Percentiles rank a stretch among this genome's conserved stretches.
Conservation (phyloP, 2,888 invertebrate species). For the Lysandra bellargus region DNA sequence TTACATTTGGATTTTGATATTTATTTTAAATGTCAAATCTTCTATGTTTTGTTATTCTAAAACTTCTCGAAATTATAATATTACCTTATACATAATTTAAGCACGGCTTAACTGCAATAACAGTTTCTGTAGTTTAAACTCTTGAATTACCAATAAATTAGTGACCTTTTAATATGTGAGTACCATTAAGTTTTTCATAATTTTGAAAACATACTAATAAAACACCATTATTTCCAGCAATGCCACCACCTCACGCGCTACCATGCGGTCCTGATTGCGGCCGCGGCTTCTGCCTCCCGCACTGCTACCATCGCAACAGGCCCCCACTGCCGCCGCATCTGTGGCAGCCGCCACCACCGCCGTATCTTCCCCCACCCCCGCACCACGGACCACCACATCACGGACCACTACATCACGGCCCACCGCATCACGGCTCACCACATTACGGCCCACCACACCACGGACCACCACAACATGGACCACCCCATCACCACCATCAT, state of each 20-base stretch:
- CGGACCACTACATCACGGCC: constrained; percentile 40
- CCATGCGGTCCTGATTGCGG: constrained; percentile 65
- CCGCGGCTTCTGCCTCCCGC: constrained; percentile 54
- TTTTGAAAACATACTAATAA: background rate
- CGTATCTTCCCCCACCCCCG: constrained; percentile 39
- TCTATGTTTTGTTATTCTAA: too few relatives aligned
- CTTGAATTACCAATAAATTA: too few relatives aligned
- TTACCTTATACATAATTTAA: too few relatives aligned
- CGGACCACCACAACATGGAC: constrained; percentile 40
- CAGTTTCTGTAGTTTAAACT: too few relatives aligned
- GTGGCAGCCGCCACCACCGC: constrained; percentile 43
- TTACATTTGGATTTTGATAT: background rate
- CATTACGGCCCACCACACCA: constrained; percentile 37
- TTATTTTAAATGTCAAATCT: background rate
- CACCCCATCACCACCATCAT: constrained; percentile 31
- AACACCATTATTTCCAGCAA: constrained; percentile 48
- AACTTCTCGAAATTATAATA: too few relatives aligned
- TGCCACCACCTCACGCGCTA: constrained; percentile 60
- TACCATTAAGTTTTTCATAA: too few relatives aligned
- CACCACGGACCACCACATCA: constrained; percentile 37
- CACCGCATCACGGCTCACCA: constrained; percentile 36
- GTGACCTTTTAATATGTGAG: too few relatives aligned
- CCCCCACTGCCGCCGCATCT: constrained; percentile 42
- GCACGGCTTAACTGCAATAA: too few relatives aligned
- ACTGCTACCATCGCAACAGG: constrained; percentile 51